Evolutionary conservation across 1,140 invertebrate species (phyloP), one percentile per base, ranked within the genome.

Genomic region (Ceratoteleas bidentatus): DNA sequence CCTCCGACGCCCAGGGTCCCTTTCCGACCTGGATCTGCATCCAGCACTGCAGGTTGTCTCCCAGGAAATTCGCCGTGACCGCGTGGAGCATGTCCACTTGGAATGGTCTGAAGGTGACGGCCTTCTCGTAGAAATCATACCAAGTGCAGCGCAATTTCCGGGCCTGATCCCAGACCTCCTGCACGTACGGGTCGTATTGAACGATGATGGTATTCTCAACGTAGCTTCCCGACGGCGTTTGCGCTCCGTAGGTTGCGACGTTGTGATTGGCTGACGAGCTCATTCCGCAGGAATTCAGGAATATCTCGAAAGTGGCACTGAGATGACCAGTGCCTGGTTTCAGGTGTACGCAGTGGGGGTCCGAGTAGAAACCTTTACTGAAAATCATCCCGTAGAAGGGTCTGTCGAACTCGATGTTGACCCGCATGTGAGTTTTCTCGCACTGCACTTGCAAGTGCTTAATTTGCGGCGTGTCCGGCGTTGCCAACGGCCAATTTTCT

Each of bases 341-440:
- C 43, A 98, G 88, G 86, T 98, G 97, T 43, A 98, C 96, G 89
- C 97, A 98, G 85, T 97, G 96, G 2, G 95, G 93, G 87, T 98
- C 96, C 83, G 96, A 97, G 91, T 97, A 98, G 92, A 96, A 96
- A 36, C 96, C 96, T 90, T 98, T 98, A 60, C 96, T 97, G 92
- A 98, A 98, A 80, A 98, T 97, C 94, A 98, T 97, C 4, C 97
- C 97, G 89, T 98, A 98, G 92, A 98, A 98, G 0, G 97, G 97
- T 33, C 97, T 93, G 88, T 98, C 97, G 91, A 98, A 98, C 88
- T 98, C 96, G 83, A 98, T 97, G 90, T 97, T 97, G 6, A 98
- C 97, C 32, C 96, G 93, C 97, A 98, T 98, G 87, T 97, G 95
- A 45, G 97, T 98, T 90, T 98, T 98, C 89, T 98, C 97, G 90